Base-by-base conservation (phyloP, 2,888 invertebrate species). In the Hedychridium roseum region DNA sequence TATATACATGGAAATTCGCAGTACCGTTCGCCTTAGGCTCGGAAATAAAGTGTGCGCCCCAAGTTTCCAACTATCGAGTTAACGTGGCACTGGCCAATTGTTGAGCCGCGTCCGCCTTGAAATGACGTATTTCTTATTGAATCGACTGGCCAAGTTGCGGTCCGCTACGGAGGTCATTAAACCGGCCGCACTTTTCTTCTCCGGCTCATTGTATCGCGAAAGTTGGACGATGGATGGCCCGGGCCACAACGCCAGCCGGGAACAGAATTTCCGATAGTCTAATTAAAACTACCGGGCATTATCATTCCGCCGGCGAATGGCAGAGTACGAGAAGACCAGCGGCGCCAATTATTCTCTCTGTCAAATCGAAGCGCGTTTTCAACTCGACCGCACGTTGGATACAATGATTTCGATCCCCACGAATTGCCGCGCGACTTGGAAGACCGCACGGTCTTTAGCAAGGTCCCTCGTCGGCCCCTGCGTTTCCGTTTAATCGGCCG, bases 201-300 rank as follows among this genome's bases (percentile, higher is more conserved):
- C 28, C 34, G 28, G 30, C 35, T 34, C 34, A 27, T 51, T 31
- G 40, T 42, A 43, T 27, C 39, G 32, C 15, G 26, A 36, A 50
- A 43, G 14, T 51, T 51, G 15, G 20, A 36, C 31, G 36, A 43
- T 39, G 20, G 39, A 43, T 43, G 21, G 21, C n/a, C 34, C 40
- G 27, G 15, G 7, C 20, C 11, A n/a, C 9, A 27, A 42, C 28
- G 16, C 30, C 27, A 21, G 20, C 16, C 34, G 34, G 32, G 9
- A 14, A 18, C 27, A 28, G 34, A 49, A 43, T 40, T 34, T 42
- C 16, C 30, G 28, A 49, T 40, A 49, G 43, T 55, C 49, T 43
- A 43, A 55, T 53, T 53, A 43, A 44, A 14, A 15, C 11, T 28
- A 27, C 39, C 16, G 30, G 30, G 4, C 27, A 16, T 40, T 31